phyloP scores from a whole-genome alignment of 1,140 invertebrate genomes.

The Drosophila gunungcola region DNA sequence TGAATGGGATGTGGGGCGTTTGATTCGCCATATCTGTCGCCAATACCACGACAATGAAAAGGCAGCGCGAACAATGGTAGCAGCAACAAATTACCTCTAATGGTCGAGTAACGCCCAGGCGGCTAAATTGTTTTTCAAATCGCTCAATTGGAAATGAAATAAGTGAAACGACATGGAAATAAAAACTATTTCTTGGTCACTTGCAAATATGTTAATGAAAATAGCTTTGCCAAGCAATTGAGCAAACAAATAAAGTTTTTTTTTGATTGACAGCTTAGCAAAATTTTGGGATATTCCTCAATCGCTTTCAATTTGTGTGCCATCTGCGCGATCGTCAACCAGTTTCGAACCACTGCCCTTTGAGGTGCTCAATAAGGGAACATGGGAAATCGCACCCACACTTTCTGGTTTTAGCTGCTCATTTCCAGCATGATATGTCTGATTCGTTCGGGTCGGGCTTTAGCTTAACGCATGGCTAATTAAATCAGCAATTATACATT shows the following conservation, averaged over 20 bases:
- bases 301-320: constrained; percentile 49
- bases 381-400: constrained; percentile 42
- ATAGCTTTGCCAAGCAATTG: constrained; percentile 26
- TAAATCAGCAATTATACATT: constrained; percentile 74
- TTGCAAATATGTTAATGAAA: constrained; percentile 34
- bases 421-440: constrained; percentile 55
- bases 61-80: constrained; percentile 11
- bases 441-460: constrained; percentile 16
- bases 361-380: constrained; percentile 44
- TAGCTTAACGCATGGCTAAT: constrained; percentile 72
- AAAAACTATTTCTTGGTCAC: constrained; percentile 38
- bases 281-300: not conserved
- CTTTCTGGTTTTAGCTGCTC: constrained; percentile 27
- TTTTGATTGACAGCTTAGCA: constrained; percentile 30
- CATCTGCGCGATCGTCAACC: constrained; percentile 28
- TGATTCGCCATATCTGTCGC: constrained; percentile 57
- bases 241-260: constrained; percentile 16
- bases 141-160: constrained; percentile 27
- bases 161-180: constrained; percentile 14
- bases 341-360: constrained; percentile 38
- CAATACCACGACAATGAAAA: constrained; percentile 48
- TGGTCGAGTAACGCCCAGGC: constrained; percentile 49
- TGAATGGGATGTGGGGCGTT: constrained; percentile 52
- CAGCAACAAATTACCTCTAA: constrained; percentile 40
- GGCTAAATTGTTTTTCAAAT: constrained; percentile 33